These are phyloP conservation scores for Hemibagrus wyckioides DNA, from an alignment of 2,113 vertebrate genomes.

Conservation along the genomic window DNA sequence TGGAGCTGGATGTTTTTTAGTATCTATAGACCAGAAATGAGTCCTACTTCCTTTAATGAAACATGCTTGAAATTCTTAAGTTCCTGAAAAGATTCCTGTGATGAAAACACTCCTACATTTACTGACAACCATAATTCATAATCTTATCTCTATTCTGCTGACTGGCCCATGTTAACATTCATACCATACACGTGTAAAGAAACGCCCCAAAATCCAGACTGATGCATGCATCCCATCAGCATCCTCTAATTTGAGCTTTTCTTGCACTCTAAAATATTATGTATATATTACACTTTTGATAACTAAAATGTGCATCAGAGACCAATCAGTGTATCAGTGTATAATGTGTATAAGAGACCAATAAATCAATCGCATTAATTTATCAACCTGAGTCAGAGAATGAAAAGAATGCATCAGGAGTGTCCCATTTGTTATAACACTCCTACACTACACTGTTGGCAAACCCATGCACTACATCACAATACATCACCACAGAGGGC, in stretches of 20 bases:
- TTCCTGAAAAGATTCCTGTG: not conserved
- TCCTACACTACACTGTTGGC: slow-evolving; percentile 9
- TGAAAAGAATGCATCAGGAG: slow-evolving; percentile 10
- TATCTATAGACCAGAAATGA: not conserved
- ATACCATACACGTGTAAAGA: not conserved
- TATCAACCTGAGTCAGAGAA: slow-evolving; percentile 9
- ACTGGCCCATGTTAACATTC: not conserved
- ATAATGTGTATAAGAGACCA: not conserved
- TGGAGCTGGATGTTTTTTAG: not conserved
- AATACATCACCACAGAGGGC: slow-evolving; percentile 14
- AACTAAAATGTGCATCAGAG: not conserved
- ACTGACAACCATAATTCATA: not conserved
- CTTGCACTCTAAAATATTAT: not conserved
- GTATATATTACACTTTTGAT: not conserved
- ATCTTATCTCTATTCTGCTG: not conserved
- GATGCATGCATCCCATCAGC: not conserved
- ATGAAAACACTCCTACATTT: not conserved
- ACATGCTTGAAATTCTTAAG: not conserved
- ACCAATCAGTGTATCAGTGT: not conserved
- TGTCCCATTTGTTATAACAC: slow-evolving; percentile 9
- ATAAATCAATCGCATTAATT: not conserved
- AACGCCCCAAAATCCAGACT: not conserved
- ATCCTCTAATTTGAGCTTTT: not conserved
- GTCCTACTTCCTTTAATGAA: not conserved
- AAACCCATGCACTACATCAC: slow-evolving; percentile 20